phyloP scores from a whole-genome alignment of 1,140 invertebrate genomes.

The Drosophila oshimai region DNA sequence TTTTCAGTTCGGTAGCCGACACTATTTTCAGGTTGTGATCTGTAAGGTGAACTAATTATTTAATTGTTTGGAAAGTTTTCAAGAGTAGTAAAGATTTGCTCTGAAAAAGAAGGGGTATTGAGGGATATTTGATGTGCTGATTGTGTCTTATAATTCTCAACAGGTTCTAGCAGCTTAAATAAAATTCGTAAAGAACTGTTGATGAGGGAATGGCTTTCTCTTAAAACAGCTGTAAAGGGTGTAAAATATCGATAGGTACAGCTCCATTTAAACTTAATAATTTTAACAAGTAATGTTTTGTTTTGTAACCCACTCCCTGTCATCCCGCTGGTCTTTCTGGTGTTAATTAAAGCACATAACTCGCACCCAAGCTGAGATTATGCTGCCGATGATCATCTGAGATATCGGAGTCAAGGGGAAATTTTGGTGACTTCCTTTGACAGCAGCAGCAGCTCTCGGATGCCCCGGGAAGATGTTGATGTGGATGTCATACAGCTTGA shows the following conservation, averaged over 20 bases:
- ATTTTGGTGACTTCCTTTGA: conserved; percentile 55
- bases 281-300: background rate
- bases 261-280: background rate
- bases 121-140: no score
- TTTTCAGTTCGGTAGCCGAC: conserved; percentile 41
- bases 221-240: no score
- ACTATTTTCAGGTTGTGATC: conserved; percentile 11
- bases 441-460: conserved; percentile 34
- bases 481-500: conserved; percentile 77
- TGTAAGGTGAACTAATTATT: background rate
- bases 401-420: conserved; percentile 8
- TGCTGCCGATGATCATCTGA: conserved; percentile 12
- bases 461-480: conserved; percentile 51
- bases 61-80: conserved; percentile 3
- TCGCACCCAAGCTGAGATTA: conserved; percentile 35
- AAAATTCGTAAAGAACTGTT: no score
- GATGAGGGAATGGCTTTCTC: no score
- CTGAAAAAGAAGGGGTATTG: no score
- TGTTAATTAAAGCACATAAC: conserved; percentile 67
- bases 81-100: background rate
- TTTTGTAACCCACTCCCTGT: background rate
- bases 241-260: no score
- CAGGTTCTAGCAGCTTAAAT: no score
- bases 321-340: background rate
- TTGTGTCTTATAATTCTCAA: no score